Evolutionary conservation across 1,140 invertebrate species (phyloP).

Genomic region (Dreissena rostriformis): DNA sequence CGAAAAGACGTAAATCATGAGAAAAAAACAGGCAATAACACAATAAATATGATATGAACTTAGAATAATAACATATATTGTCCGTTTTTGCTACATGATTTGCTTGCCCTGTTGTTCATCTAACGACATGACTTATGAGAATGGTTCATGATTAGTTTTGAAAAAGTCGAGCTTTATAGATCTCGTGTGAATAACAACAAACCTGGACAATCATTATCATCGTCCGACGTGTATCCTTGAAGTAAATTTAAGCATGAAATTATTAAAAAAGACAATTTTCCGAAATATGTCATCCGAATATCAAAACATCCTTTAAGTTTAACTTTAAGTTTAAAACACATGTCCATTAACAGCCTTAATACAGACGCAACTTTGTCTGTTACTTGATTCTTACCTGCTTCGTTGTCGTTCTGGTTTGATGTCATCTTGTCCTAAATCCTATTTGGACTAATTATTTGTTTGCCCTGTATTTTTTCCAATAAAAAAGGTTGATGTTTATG

Average conservation of each 20-base stretch:
- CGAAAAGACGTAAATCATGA: too few relatives aligned
- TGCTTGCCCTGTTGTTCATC: too few relatives aligned
- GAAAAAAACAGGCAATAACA: too few relatives aligned
- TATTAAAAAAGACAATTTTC: neutral
- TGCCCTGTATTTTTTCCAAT: neutral
- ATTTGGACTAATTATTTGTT: neutral
- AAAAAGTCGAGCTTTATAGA: neutral
- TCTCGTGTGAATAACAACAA: neutral
- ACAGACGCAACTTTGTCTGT: neutral
- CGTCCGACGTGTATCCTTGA: slow-evolving; percentile 10
- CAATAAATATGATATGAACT: too few relatives aligned
- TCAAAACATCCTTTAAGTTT: neutral
- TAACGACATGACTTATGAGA: neutral
- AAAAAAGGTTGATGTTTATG: neutral
- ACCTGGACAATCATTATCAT: slow-evolving; percentile 33
- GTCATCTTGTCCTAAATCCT: slow-evolving; percentile 4
- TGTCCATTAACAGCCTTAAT: neutral
- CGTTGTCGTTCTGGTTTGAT: slow-evolving; percentile 29
- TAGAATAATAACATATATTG: too few relatives aligned
- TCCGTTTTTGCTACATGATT: too few relatives aligned
- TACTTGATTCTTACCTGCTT: slow-evolving; percentile 25
- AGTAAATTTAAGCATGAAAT: neutral
- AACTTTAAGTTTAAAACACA: neutral
- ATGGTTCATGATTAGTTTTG: neutral
- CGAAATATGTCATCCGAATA: neutral